Evolutionary conservation across 2,888 invertebrate species (phyloP), one percentile per base, ranked within the genome.

Genomic region (Nomada flava): DNA sequence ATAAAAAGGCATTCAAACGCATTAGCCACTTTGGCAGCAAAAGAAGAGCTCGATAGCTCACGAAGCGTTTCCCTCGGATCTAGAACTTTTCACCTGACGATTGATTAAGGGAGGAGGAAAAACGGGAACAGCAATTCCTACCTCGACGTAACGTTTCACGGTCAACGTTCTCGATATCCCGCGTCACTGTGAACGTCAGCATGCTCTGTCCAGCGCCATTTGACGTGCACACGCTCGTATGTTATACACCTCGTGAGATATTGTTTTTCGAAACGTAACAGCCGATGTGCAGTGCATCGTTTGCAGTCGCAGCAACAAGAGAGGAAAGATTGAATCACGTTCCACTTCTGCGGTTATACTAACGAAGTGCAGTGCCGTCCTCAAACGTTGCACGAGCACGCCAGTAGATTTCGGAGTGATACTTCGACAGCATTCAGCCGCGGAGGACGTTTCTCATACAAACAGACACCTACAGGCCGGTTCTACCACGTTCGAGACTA

Each of bases 311-410:
- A 77, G 87, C 74, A 76, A 70, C 76, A 55, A 81, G 85, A 84
- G 76, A 76, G 76, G 60, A 67, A 82, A 82, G 86, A 88, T 88
- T 86, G 86, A 82, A 88, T 88, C 88, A 86, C 88, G 86, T 88
- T 88, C 79, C 82, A 79, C 78, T 83, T 75, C 83, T 83, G 88
- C 76, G 88, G 87, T 88, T 83, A 77, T 80, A 79, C 85, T 88
- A 88, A 88, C 86, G 83, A 88, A 88, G 85, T 81, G 77, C 81
- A 74, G 79, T 76, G 77, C 68, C 71, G 71, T 82, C 77, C 79
- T 77, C 78, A 77, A 79, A 83, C 79, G 76, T 83, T 83, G 62
- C 50, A 4, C 63, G 73, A 82, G 71, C 60, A 52, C 59, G 72
- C n/a, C 78, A 44, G 81, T 77, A 75, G 84, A 75, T 85, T 76